These are phyloP conservation scores for Sebastiscus tertius DNA, from an alignment of 2,797 vertebrate species.

Conservation along the genomic window DNA sequence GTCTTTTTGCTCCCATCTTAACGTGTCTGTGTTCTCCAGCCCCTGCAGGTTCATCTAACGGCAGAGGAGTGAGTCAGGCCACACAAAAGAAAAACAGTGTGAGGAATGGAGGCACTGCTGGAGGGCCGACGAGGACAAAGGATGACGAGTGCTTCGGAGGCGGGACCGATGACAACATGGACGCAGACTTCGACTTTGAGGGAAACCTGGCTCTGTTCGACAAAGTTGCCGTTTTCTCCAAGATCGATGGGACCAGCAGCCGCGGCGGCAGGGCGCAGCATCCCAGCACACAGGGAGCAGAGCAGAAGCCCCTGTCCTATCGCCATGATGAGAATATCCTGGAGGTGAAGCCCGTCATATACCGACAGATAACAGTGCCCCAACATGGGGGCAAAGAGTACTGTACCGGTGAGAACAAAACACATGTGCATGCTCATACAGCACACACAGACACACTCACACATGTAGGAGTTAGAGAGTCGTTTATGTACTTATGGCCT, in stretches of 20 bases:
- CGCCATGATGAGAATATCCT: conserved; percentile 92
- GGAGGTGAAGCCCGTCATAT: conserved; percentile 86
- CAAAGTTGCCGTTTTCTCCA: conserved; percentile 89
- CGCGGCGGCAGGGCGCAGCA: conserved; percentile 79
- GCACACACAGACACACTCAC: neutral
- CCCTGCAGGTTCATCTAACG: conserved; percentile 86
- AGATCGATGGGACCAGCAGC: conserved; percentile 84
- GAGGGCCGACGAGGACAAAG: conserved; percentile 80
- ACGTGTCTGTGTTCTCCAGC: neutral
- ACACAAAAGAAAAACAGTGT: conserved; percentile 88
- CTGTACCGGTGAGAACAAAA: conserved; percentile 84
- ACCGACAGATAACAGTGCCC: conserved; percentile 88
- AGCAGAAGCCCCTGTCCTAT: conserved; percentile 82
- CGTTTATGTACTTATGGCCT: neutral
- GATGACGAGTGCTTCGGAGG: conserved; percentile 94
- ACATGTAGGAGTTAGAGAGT: neutral
- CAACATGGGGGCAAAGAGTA: conserved; percentile 86
- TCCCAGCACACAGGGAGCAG: conserved; percentile 74
- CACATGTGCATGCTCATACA: neutral
- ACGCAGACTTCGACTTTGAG: conserved; percentile 94
- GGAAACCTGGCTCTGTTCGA: conserved; percentile 91
- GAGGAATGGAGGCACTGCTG: conserved; percentile 84
- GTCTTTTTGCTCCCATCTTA: neutral
- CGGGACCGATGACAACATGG: conserved; percentile 88
- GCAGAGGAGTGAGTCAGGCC: conserved; percentile 84